These are phyloP conservation scores for Darevskia nairensis DNA, from an alignment of 2,797 vertebrate species.

Conservation along the genomic window DNA sequence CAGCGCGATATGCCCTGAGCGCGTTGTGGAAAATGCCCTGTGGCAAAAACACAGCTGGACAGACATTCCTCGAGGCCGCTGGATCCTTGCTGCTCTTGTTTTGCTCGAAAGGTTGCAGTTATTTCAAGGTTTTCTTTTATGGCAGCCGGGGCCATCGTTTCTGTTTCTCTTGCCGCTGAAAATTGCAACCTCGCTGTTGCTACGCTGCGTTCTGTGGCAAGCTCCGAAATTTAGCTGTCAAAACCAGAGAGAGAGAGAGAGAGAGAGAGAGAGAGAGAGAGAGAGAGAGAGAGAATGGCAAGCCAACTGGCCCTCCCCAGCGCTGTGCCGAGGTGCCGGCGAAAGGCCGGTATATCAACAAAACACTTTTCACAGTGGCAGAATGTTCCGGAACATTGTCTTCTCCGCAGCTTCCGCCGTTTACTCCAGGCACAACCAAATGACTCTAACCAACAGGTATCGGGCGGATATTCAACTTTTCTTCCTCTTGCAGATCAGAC, in stretches of 20 bases:
- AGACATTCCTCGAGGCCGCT: neutral
- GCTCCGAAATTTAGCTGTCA: neutral
- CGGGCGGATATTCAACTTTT: neutral
- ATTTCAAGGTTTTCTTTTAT: slow-evolving; percentile 20
- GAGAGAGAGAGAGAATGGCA: neutral
- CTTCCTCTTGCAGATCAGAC: neutral
- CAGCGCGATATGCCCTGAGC: neutral
- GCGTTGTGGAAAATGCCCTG: neutral
- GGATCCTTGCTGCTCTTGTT: neutral
- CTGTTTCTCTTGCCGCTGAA: slow-evolving; percentile 42
- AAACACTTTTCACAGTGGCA: neutral
- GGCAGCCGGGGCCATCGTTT: slow-evolving; percentile 6
- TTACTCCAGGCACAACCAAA: neutral
- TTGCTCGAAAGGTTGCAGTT: neutral
- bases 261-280: neutral
- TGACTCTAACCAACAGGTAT: neutral
- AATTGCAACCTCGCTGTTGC: neutral
- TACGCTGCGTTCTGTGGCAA: neutral
- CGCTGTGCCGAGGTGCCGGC: neutral
- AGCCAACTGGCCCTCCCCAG: neutral
- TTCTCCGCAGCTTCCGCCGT: neutral
- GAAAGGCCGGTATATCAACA: neutral
- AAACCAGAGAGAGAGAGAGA: no score
- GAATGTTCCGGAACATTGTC: neutral
- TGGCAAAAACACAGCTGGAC: slow-evolving; percentile 6